These are phyloP conservation scores for Myotis findleyi DNA, from an alignment of 2,797 vertebrate genomes.

Conservation along the genomic window DNA sequence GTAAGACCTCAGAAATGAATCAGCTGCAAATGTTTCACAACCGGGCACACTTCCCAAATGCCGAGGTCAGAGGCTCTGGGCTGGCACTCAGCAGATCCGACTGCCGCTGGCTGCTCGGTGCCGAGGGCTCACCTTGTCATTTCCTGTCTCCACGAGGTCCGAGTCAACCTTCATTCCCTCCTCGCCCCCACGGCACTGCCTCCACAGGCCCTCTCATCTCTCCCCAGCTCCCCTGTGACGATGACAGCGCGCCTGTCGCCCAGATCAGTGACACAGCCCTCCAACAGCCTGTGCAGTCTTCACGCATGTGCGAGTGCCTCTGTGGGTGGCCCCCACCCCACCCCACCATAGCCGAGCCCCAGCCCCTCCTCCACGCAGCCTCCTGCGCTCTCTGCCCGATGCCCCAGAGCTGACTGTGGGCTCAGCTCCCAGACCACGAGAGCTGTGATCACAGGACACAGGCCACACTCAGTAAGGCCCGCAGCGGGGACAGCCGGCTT, in stretches of 20 bases:
- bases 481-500: fast-evolving
- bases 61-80: not conserved
- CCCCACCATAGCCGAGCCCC: not conserved
- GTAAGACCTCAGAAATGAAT: fast-evolving
- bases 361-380: fast-evolving
- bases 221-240: not conserved
- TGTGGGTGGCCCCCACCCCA: fast-evolving
- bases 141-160: not conserved
- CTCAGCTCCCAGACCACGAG: not conserved
- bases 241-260: not conserved
- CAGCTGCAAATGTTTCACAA: not conserved
- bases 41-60: not conserved
- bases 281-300: not conserved
- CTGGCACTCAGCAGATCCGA: not conserved
- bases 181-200: not conserved
- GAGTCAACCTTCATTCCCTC: not conserved
- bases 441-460: fast-evolving
- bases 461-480: not conserved
- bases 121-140: not conserved
- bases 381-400: fast-evolving
- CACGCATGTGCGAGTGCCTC: not conserved
- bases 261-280: not conserved
- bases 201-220: not conserved
- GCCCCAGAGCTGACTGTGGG: not conserved
- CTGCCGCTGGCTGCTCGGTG: not conserved